A percentile compares a stretch with the other conserved stretches of the same genome.
phyloP scores from a whole-genome alignment of 1,140 invertebrate genomes.

The Thalassaphorura encarpata region DNA sequence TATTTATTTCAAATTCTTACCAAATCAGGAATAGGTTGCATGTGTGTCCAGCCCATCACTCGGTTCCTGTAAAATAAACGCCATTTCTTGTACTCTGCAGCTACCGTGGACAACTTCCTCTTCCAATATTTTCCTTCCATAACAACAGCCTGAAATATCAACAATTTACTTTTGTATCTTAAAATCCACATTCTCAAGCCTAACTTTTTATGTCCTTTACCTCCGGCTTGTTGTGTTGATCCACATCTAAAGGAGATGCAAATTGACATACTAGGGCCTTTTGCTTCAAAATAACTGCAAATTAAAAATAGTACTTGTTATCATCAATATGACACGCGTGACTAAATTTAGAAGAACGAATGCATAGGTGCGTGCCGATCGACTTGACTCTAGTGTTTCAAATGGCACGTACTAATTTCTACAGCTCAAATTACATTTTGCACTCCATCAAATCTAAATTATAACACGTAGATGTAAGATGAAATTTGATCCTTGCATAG shows the following conservation, averaged over 20 bases:
- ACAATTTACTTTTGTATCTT: neutral
- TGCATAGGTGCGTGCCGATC: no score
- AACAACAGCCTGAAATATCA: slow-evolving; percentile 65
- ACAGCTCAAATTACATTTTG: no score
- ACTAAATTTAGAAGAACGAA: no score
- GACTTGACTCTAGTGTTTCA: no score
- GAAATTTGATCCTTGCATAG: no score
- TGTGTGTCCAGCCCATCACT: slow-evolving; percentile 59
- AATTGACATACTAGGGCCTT: slow-evolving; percentile 89
- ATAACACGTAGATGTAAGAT: no score
- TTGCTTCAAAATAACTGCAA: slow-evolving; percentile 82
- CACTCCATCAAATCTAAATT: no score
- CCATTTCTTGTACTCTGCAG: slow-evolving; percentile 99
- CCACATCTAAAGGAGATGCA: slow-evolving; percentile 84
- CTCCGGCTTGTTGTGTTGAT: slow-evolving; percentile 91
- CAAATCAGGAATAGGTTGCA: slow-evolving; percentile 58
- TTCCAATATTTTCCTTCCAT: slow-evolving; percentile 99
- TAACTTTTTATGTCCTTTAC: slow-evolving; percentile 42
- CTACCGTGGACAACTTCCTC: slow-evolving; percentile 86
- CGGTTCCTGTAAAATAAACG: slow-evolving; percentile 84
- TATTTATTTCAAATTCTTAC: slow-evolving; percentile 40
- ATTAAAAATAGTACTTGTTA: slow-evolving; percentile 25
- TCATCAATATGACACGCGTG: no score
- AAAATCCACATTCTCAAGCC: neutral
- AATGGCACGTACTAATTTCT: no score